Percentiles rank a stretch among this genome's conserved stretches.
Conservation (phyloP, 2,113 vertebrate species). For the Hippocampus barbouri region DNA sequence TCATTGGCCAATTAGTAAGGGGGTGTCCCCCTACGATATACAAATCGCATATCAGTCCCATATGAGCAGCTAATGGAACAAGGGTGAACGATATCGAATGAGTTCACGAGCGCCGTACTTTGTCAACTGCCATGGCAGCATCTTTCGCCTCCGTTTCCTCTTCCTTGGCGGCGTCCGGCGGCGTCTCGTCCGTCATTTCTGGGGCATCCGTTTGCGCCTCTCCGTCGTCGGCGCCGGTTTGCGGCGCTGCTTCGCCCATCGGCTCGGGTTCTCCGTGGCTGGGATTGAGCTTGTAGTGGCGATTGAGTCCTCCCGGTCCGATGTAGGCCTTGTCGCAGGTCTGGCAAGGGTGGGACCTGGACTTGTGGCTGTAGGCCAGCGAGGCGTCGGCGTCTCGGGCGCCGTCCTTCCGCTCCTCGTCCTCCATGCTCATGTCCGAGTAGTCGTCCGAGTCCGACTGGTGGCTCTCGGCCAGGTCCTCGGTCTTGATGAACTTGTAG, state of each 20-base stretch:
- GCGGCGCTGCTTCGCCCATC: neutral
- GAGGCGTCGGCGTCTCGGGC: neutral
- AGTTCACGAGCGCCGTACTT: slow-evolving; percentile 13
- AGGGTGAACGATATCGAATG: no score
- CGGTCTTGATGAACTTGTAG: slow-evolving; percentile 94
- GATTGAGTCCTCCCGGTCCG: slow-evolving; percentile 86
- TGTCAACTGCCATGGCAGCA: slow-evolving; percentile 17
- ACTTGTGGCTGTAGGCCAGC: slow-evolving; percentile 74
- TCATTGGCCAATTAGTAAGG: no score
- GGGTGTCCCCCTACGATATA: no score
- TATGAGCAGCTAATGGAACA: no score
- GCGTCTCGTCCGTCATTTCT: neutral
- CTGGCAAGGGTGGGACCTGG: slow-evolving; percentile 82
- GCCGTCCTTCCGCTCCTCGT: slow-evolving; percentile 69
- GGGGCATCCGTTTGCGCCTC: slow-evolving; percentile 12
- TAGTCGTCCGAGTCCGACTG: slow-evolving; percentile 96
- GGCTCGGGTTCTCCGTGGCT: slow-evolving; percentile 73
- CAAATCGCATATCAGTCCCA: no score
- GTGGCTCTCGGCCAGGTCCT: slow-evolving; percentile 86
- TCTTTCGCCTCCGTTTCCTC: slow-evolving; percentile 22
- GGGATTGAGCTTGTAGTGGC: slow-evolving; percentile 89
- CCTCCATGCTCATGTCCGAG: slow-evolving; percentile 87
- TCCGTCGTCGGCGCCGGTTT: neutral
- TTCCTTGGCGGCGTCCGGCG: slow-evolving; percentile 9
- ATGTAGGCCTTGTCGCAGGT: slow-evolving; percentile 92